Base-by-base conservation (phyloP, 2,113 vertebrate genomes). In the Mormoops blainvillei region DNA sequence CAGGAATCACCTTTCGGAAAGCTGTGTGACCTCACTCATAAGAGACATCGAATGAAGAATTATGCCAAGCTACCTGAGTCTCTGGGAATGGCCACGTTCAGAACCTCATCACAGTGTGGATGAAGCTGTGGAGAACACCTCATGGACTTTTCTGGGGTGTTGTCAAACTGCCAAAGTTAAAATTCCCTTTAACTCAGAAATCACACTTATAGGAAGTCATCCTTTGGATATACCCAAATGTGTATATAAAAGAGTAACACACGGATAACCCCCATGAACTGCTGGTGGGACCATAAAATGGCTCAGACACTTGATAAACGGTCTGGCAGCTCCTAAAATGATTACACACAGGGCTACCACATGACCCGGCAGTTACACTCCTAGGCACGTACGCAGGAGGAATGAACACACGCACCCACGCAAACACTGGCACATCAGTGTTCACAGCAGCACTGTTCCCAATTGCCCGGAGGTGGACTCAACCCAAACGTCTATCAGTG, bases 171-270 rank as follows among this genome's bases (percentile, higher is more conserved):
- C 28, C 73, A 8, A 73, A 71, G 12, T 65, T 18, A 45, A 70
- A 94, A 70, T 4, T 16, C 20, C 48, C 77, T 48, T 36, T 33
- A 81, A 33, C 78, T 93, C 80, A 1, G 67, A 61, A 91, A n/a
- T 18, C n/a, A 31, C 9, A 50, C 50, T 9, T 16, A 41, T 0
- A 86, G 48, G 50, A 85, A n/a, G 5, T 0, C 33, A 0, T 31
- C 80, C 61, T 48, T 68, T 1, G 14, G 22, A 41, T 22, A 33
- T 0, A 38, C 15, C 19, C 16, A 7, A 1, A 7, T 1, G 10
- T 4, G 7, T 20, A 3, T 13, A 36, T 20, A 36, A n/a, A 73
- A 63, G 12, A 58, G n/a, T 1, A 38, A 81, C 0, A 3, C 36
- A 22, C 73, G 7, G 33, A 16, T 3, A 22, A 33, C 33, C 36